Evolutionary conservation across 2,888 invertebrate species (phyloP).

Genomic region (Heliconius hortense): DNA sequence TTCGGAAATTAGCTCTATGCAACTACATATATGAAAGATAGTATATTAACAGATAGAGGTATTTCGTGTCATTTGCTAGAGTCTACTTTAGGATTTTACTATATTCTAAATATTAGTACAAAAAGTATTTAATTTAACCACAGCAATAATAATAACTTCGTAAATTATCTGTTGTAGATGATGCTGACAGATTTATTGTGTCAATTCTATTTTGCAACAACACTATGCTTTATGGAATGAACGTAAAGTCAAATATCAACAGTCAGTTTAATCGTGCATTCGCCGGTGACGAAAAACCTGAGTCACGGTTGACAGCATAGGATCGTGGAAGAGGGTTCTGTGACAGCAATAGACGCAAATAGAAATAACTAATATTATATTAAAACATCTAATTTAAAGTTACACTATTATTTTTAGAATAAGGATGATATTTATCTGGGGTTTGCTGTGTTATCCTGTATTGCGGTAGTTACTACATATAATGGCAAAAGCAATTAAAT

Average conservation of each 20-base stretch:
- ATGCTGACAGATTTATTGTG: too few species aligned
- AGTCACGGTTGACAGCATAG: conserved; percentile 63
- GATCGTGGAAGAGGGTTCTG: conserved; percentile 53
- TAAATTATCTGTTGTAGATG: conserved; percentile 26
- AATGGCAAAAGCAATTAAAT: background rate
- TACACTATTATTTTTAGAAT: background rate
- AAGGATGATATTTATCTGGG: background rate
- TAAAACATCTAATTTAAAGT: background rate
- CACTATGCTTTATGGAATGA: conserved; percentile 11
- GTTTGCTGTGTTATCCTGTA: background rate
- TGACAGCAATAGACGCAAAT: conserved; percentile 44
- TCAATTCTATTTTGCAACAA: background rate
- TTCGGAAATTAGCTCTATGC: background rate
- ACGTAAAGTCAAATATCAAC: conserved; percentile 19
- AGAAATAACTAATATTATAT: conserved; percentile 20
- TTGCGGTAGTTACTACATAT: background rate
- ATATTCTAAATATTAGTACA: background rate
- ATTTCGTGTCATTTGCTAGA: background rate
- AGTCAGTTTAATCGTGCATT: conserved; percentile 17
- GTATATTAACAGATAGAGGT: background rate
- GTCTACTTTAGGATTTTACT: background rate
- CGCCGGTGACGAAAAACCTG: conserved; percentile 42
- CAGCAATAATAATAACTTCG: conserved; percentile 36
- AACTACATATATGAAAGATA: background rate
- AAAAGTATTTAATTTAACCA: conserved; percentile 17